Evolutionary conservation across 2,888 invertebrate species (phyloP), one percentile per base, ranked within the genome.

Genomic region (Cephus sareptanus): DNA sequence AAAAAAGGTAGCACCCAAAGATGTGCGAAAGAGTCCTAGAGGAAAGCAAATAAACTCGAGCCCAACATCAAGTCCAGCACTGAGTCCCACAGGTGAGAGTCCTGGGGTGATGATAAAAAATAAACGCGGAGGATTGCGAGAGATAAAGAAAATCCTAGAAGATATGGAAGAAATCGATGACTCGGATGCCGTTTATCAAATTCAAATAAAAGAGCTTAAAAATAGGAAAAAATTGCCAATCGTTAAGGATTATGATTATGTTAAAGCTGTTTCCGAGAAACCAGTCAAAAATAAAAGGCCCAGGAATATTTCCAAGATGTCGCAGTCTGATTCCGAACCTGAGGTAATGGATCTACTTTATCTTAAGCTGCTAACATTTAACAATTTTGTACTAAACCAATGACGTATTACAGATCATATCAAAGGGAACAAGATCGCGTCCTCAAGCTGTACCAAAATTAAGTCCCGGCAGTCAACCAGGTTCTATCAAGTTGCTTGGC

Each of bases 151-250:
- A 75, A 82, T 83, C 75, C 76, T 90, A 70, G 79, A 84, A 33
- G 82, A 85, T 33, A 89, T 90, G 76, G 86, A 81, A 73, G 86
- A 81, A 73, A 74, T 78, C 13, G 84, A 84, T 69, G 85, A 90
- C 34, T 87, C 90, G 23, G 89, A 89, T 74, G 87, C 84, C 37
- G 89, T 90, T 76, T 90, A 89, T 78, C 90, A 89, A 78, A 87
- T 90, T 75, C 87, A 86, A 85, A 89, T 89, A 79, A 86, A 84
- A 76, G 87, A 89, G 81, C 88, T 89, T 79, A 34, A 87, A 76
- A 75, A 75, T 23, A 86, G 79, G 76, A 37, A 71, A 4, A 81
- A 76, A 31, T 75, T 56, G 6, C 56, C 34, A 34, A 30, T 77
- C 23, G 11, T 23, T 1, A 75, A 74, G 40, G 79, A 81, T 77